Base-by-base conservation (phyloP, 2,888 invertebrate species). In the Catocala sponsa region DNA sequence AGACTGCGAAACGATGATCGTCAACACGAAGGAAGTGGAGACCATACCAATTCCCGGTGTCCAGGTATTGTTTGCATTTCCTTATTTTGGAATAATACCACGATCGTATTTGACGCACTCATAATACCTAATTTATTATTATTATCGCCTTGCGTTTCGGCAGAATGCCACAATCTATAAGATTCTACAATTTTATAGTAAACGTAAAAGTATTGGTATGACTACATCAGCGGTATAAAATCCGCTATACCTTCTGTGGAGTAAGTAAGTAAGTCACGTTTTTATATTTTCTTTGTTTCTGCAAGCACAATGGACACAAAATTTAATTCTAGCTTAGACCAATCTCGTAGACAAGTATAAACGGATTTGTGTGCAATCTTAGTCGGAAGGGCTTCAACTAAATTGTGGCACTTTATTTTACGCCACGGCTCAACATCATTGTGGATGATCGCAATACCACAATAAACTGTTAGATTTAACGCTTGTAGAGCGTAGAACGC, bases 31-130 rank as follows among this genome's bases (percentile, higher is more conserved):
- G 7, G 62, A 69, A 0, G 52, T 84, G 0, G 48, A 73, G 15
- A 74, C 80, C 0, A 82, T 85, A 0, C 58, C 76, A 0, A 79
- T 88, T 12, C 90, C 89, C 0, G 86, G 84, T 0, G 44, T 79
- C 0, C 32, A 80, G 78, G 86, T 84, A 55, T 41, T 9, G 2
- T 13, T 35, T 35, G 51, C 6, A 25, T 33, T 48, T 10, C 32
- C 10, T 42, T 33, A 47, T 47, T 12, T 10, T 47, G n/a, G 9
- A 10, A 10, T 43, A n/a, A 51, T n/a, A n/a, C n/a, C n/a, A n/a
- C n/a, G n/a, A n/a, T n/a, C n/a, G n/a, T n/a, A n/a, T n/a, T n/a
- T n/a, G n/a, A n/a, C n/a, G n/a, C n/a, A n/a, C n/a, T n/a, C n/a
- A n/a, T n/a, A n/a, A n/a, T n/a, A n/a, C n/a, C n/a, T n/a, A n/a